Conservation (phyloP, 2,888 invertebrate species). For the Sesia bembeciformis region DNA sequence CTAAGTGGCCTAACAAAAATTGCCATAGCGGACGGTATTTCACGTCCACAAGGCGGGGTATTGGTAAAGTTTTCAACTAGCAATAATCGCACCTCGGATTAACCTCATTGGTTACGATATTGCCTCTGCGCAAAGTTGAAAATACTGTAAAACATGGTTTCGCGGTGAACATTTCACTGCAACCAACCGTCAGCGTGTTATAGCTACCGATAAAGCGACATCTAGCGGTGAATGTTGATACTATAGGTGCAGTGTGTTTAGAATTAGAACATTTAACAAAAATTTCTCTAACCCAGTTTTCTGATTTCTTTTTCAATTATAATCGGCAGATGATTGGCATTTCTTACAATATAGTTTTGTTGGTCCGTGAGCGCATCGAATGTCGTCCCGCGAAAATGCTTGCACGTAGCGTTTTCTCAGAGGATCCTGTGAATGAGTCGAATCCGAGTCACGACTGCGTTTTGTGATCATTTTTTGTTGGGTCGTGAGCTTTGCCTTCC, state of each 20-base stretch:
- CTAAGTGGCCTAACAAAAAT: slow-evolving; percentile 83
- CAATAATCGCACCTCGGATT: slow-evolving; percentile 91
- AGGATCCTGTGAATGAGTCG: slow-evolving; percentile 42
- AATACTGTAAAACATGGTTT: no score
- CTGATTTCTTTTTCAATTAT: no score
- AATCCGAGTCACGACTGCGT: slow-evolving; percentile 41
- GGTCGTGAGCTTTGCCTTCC: slow-evolving; percentile 43
- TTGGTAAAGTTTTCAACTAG: slow-evolving; percentile 89
- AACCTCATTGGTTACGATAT: slow-evolving; percentile 91
- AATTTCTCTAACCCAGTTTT: no score
- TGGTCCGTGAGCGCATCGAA: slow-evolving; percentile 1
- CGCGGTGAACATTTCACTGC: no score
- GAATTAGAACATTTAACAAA: no score
- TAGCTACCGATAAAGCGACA: no score
- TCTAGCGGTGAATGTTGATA: no score
- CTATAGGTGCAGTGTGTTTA: no score
- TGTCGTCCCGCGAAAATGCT: slow-evolving; percentile 39
- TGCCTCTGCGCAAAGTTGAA: slow-evolving; percentile 91
- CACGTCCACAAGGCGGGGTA: slow-evolving; percentile 91
- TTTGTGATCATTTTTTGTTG: slow-evolving; percentile 51
- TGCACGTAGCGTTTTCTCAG: slow-evolving; percentile 57
- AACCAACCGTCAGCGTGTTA: no score
- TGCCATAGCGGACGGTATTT: slow-evolving; percentile 90
- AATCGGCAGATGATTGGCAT: background rate
- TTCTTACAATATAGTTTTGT: background rate